Evolutionary conservation across 2,113 vertebrate species (phyloP), one percentile per base, ranked within the genome.

Genomic region (Pseudonaja textilis): DNA sequence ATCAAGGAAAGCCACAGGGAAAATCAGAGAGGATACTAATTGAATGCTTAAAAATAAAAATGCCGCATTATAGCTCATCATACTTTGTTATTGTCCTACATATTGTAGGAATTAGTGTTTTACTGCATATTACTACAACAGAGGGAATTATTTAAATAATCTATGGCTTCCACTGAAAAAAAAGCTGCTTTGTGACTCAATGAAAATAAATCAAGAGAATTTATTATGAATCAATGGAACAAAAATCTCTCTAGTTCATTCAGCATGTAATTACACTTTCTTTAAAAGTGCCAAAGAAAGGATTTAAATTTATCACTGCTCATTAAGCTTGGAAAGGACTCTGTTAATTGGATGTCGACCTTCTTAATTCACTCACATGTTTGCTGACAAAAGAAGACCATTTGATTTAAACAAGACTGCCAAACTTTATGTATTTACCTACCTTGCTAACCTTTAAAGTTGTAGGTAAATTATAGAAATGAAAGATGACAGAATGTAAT

Each of bases 281-380:
- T 97, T 96, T 96, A 95, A 97, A 98, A 97, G 89, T 96, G 93
- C 20, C 86, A 97, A 94, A 96, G 93, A 95, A 97, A 95, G 39
- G 92, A 96, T 96, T 97, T 96, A 95, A 97, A 98, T 97, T 98
- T 98, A 98, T 96, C 95, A 96, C 94, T 96, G 69, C 93, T 97
- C 94, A 96, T 98, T 97, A 98, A 97, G 97, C 90, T 94, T 96
- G 93, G 93, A 97, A 97, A 94, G 97, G 93, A 57, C 93, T 91
- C 89, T 96, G 95, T 97, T 98, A 98, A 98, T 97, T 98, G 95
- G 93, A 97, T 97, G 95, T 96, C 93, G 93, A 91, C 94, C 92
- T 94, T 95, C 96, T 95, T 97, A 97, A 97, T 95, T 97, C 95
- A 96, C 92, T 96, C 96, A 93, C 5, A 20, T 94, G 87, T 92